phyloP scores from a whole-genome alignment of 2,888 invertebrate genomes.

The Cataglyphis cursor region DNA sequence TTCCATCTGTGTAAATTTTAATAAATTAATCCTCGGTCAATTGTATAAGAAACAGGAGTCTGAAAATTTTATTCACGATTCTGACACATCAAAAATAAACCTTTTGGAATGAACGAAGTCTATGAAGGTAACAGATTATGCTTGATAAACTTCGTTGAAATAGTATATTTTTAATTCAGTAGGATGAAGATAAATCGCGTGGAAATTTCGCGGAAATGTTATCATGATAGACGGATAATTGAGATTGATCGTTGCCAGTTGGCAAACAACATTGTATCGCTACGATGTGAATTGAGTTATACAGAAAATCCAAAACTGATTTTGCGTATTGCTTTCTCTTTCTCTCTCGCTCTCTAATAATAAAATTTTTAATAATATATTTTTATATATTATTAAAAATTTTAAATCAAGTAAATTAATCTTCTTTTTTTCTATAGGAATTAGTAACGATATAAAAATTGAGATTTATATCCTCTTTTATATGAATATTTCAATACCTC shows the following conservation, averaged over 20 bases:
- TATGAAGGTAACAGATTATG: neutral
- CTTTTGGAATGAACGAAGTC: neutral
- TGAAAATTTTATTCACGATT: neutral
- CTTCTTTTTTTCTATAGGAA: neutral
- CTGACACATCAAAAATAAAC: neutral
- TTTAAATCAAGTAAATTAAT: neutral
- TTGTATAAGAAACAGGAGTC: neutral
- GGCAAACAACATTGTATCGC: slow-evolving; percentile 2
- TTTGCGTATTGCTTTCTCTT: neutral
- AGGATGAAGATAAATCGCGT: slow-evolving; percentile 11
- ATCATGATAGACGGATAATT: slow-evolving; percentile 11
- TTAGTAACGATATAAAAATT: neutral
- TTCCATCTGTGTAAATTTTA: neutral
- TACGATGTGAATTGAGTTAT: neutral
- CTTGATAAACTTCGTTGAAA: neutral
- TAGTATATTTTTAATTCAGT: slow-evolving; percentile 31
- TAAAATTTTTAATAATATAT: too few species aligned
- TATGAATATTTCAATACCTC: too few species aligned
- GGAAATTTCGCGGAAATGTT: slow-evolving; percentile 21
- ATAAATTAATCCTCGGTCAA: neutral
- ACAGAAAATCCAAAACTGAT: slow-evolving; percentile 18
- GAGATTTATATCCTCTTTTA: neutral
- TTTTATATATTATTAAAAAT: neutral
- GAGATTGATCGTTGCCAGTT: slow-evolving; percentile 9
- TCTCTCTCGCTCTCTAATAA: too few species aligned